Conservation (phyloP, 2,797 vertebrate genomes). For the Propithecus deckenii region DNA sequence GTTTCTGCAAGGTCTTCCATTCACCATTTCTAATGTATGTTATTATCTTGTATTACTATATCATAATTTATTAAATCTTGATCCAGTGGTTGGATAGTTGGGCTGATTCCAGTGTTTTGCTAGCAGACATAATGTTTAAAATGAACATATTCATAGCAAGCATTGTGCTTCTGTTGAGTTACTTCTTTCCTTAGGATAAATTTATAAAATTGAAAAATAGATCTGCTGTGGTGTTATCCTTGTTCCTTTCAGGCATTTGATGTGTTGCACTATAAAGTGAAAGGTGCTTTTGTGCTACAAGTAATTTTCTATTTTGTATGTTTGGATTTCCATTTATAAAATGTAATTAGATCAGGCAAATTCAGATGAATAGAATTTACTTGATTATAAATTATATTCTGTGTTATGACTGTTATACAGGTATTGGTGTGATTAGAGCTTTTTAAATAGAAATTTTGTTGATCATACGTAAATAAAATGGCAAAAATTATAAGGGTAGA, state of each 20-base stretch:
- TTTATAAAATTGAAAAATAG: slow-evolving; percentile 44
- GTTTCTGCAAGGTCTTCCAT: background rate
- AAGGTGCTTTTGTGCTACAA: slow-evolving; percentile 46
- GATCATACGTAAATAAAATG: background rate
- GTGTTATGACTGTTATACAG: background rate
- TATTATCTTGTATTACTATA: background rate
- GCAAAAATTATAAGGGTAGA: background rate
- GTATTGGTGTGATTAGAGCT: background rate
- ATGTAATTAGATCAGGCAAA: slow-evolving; percentile 4
- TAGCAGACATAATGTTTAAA: slow-evolving; percentile 32
- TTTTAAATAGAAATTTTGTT: slow-evolving; percentile 4
- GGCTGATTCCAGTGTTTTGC: slow-evolving; percentile 36
- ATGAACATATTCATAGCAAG: slow-evolving; percentile 31
- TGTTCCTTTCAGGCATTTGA: slow-evolving; percentile 21
- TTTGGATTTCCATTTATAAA: slow-evolving; percentile 40
- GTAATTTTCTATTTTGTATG: slow-evolving; percentile 29
- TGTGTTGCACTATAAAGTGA: slow-evolving; percentile 42
- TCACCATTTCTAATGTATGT: background rate
- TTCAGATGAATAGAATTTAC: slow-evolving; percentile 34
- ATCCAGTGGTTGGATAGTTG: slow-evolving; percentile 12
- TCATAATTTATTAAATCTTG: slow-evolving; percentile 46
- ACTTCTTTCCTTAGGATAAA: slow-evolving; percentile 13
- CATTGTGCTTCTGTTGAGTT: slow-evolving; percentile 16
- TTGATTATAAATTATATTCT: slow-evolving; percentile 33
- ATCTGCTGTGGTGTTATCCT: background rate